Evolutionary conservation across 1,140 invertebrate genomes (phyloP), one percentile per base, ranked within the genome.

Genomic region (Argopecten irradians): DNA sequence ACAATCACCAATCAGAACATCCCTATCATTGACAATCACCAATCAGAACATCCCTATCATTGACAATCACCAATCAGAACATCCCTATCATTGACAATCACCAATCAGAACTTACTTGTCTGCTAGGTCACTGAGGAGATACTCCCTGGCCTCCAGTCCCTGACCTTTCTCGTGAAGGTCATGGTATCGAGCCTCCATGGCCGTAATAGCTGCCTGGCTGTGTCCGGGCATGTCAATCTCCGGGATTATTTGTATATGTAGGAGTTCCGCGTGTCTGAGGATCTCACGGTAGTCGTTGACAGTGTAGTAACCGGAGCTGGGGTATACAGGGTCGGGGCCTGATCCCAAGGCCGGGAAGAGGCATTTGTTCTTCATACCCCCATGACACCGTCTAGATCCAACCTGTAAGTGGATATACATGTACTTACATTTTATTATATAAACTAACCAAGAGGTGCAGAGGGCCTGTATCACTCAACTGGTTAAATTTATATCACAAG

Each of bases 171-270:
- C 88, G 34, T 90, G 92, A 16, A 87, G 87, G 83, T 91, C 84
- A 33, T 91, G 85, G 32, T 88, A 89, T 32, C 92, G 39, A 0
- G 82, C 88, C 82, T 91, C 87, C 92, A 93, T 93, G 9, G 92
- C 85, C 33, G 88, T 89, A 13, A 93, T 89, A 36, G 92, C 93
- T 22, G 93, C 92, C 33, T 89, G 91, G 13, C 86, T 35, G 55
- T 94, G 93, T 28, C 93, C 91, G 5, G 93, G 93, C 89, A 94
- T 91, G 82, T 94, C 93, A 32, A 94, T 86, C 84, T 94, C 93
- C 19, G 93, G 93, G 16, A 94, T 91, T 16, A 93, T 91, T 82
- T 92, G 85, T 34, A 94, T 92, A 83, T 93, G 91, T 0, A 85
- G 82, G 19, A 41, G 16, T 14, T 86, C 86, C 34, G 94, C 93